Evolutionary conservation across 2,113 vertebrate species (phyloP).

Genomic region (Charina bottae): DNA sequence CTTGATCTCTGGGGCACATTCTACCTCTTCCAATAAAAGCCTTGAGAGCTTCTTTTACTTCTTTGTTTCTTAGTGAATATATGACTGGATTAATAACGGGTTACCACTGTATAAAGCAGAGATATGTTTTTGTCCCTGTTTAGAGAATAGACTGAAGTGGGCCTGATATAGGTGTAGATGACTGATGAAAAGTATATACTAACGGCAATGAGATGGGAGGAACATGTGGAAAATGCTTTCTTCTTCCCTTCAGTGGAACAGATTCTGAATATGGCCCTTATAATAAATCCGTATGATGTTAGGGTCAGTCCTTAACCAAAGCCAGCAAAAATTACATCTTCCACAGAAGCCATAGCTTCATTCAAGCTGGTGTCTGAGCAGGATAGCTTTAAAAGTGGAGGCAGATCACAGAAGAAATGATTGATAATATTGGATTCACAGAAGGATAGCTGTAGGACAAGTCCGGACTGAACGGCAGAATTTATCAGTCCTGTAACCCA

Average conservation of each 20-base stretch:
- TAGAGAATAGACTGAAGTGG: conserved; percentile 18
- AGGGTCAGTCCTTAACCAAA: neutral
- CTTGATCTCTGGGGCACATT: neutral
- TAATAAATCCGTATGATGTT: conserved; percentile 14
- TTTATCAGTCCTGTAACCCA: neutral
- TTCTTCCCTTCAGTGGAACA: conserved; percentile 13
- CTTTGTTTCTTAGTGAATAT: conserved; percentile 19
- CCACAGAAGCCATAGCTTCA: neutral
- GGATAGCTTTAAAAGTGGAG: neutral
- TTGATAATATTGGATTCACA: neutral
- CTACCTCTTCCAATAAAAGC: neutral
- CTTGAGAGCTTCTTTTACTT: neutral
- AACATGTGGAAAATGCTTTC: conserved; percentile 64
- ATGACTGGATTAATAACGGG: conserved; percentile 2
- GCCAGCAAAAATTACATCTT: neutral
- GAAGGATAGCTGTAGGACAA: conserved; percentile 35
- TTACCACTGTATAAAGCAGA: conserved; percentile 5
- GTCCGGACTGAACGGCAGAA: neutral
- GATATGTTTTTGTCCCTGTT: neutral
- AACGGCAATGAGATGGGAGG: conserved; percentile 55
- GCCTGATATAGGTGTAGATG: conserved; percentile 35
- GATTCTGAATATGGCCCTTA: conserved; percentile 49
- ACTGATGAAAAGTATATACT: conserved; percentile 40
- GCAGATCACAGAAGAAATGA: neutral
- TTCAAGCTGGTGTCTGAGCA: neutral